Percentiles rank a stretch among this genome's conserved stretches.
Evolutionary conservation across 2,888 invertebrate species (phyloP).

Genomic region (Pyrocoelia pectoralis): DNA sequence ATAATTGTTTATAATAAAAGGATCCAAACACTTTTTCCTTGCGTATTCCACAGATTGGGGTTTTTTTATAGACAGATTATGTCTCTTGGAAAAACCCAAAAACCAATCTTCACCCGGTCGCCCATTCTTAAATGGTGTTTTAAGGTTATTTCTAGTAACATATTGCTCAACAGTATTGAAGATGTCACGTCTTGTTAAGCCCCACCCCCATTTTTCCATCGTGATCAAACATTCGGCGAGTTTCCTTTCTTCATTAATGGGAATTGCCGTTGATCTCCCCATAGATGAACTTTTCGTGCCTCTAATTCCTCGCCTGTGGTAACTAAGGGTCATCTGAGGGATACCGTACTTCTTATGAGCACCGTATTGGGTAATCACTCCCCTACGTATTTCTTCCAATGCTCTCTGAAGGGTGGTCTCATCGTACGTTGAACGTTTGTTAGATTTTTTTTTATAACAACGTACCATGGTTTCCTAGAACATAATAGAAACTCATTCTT

Average conservation of each 20-base stretch:
- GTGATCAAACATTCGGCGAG: neutral
- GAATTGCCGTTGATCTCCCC: neutral
- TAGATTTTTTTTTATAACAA: neutral
- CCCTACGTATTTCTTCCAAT: constrained; percentile 14
- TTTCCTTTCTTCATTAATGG: neutral
- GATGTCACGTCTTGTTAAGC: too few relatives aligned
- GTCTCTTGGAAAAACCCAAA: too few relatives aligned
- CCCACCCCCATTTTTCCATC: too few relatives aligned
- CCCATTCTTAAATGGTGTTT: too few relatives aligned
- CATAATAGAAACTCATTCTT: too few relatives aligned
- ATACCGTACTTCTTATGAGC: constrained; percentile 20
- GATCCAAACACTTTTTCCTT: too few relatives aligned
- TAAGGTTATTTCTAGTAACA: too few relatives aligned
- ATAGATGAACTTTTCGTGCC: neutral
- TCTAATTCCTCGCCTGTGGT: neutral
- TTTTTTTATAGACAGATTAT: too few relatives aligned
- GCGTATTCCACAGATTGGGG: too few relatives aligned
- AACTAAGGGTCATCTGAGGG: neutral
- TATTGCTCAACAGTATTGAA: too few relatives aligned
- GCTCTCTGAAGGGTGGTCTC: constrained; percentile 17
- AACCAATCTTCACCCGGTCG: too few relatives aligned
- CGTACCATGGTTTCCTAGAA: constrained; percentile 13
- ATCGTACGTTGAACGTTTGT: neutral
- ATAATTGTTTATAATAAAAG: too few relatives aligned
- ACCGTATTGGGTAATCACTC: constrained; percentile 18